phyloP scores from a whole-genome alignment of 2,888 invertebrate species.

The Hetaerina titia region DNA sequence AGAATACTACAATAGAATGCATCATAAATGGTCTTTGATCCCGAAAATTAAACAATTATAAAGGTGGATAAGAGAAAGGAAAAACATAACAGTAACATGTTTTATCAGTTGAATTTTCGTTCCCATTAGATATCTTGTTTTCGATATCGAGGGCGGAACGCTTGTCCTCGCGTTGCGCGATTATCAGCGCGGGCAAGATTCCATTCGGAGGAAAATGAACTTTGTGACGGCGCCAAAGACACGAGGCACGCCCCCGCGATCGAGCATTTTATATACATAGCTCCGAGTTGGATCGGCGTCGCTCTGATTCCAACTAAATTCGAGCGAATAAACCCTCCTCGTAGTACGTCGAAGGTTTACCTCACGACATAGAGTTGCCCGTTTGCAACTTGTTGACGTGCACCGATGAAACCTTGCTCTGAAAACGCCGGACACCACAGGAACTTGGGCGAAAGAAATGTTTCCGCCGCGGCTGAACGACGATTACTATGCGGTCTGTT shows the following conservation, averaged over 20 bases:
- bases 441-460: not conserved
- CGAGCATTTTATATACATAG: not conserved
- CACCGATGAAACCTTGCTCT: not conserved
- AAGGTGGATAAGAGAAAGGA: not conserved
- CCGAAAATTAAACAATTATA: not conserved
- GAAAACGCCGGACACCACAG: not conserved
- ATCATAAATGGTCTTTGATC: not conserved
- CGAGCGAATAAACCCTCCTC: not conserved
- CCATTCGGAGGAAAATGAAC: not conserved
- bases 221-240: not conserved
- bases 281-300: not conserved
- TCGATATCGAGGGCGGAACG: too few species aligned
- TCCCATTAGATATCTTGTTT: not conserved
- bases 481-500: too few species aligned
- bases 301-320: not conserved
- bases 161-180: not conserved
- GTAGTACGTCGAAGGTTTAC: not conserved
- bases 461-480: not conserved
- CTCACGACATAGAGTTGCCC: not conserved
- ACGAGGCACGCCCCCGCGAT: not conserved
- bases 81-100: not conserved
- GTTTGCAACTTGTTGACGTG: not conserved
- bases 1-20: not conserved
- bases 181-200: not conserved
- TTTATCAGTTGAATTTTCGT: not conserved